Percentiles rank a stretch among this genome's conserved stretches.
Evolutionary conservation across 1,140 invertebrate genomes (phyloP).

Genomic region (Amyelois transitella): DNA sequence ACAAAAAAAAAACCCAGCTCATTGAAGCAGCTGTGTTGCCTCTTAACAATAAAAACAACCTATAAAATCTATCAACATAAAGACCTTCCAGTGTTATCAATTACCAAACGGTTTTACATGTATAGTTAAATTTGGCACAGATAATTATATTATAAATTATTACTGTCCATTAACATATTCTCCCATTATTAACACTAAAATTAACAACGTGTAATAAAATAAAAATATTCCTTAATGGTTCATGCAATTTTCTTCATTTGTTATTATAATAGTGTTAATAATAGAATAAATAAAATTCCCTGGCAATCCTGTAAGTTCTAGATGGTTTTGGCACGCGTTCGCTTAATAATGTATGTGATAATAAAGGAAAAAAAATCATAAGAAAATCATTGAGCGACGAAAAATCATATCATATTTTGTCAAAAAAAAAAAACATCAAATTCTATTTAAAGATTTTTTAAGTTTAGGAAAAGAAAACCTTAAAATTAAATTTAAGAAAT

Average conservation of each 20-base stretch:
- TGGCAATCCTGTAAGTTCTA: conserved; percentile 41
- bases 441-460: conserved; percentile 29
- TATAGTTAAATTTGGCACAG: conserved; percentile 65
- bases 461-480: conserved; percentile 47
- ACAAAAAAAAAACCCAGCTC: conserved; percentile 53
- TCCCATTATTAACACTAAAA: neutral
- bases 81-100: conserved; percentile 50
- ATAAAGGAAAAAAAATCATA: conserved; percentile 16
- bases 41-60: conserved; percentile 73
- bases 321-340: conserved; percentile 60
- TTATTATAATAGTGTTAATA: neutral
- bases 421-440: conserved; percentile 41
- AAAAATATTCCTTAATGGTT: neutral
- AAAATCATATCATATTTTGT: conserved; percentile 27
- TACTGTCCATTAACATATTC: conserved; percentile 28
- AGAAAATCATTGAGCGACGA: conserved; percentile 14
- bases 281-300: conserved; percentile 13
- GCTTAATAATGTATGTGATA: conserved; percentile 19
- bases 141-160: conserved; percentile 32
- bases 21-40: conserved; percentile 46
- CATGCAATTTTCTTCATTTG: no score
- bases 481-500: conserved; percentile 47
- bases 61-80: conserved; percentile 73
- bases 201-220: neutral
- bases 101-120: conserved; percentile 31